Conservation (phyloP, 2,797 vertebrate species). For the Rhodeus uyekii region DNA sequence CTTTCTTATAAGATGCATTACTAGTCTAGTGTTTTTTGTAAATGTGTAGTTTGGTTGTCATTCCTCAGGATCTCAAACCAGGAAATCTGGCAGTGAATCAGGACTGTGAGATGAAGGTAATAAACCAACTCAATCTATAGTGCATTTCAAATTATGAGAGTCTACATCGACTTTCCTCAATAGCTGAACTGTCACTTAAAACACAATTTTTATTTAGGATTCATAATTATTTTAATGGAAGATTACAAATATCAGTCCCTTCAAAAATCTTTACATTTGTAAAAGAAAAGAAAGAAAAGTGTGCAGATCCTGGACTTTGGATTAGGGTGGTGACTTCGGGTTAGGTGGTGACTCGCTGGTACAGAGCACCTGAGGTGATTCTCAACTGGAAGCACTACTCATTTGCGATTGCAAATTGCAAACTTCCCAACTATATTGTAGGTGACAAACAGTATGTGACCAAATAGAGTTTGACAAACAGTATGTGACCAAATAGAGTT, state of each 20-base stretch:
- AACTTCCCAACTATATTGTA: too few relatives aligned
- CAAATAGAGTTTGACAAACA: too few relatives aligned
- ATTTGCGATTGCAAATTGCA: too few relatives aligned
- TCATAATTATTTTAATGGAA: background rate
- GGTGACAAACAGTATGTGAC: too few relatives aligned
- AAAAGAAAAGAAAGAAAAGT: background rate
- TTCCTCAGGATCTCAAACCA: constrained; percentile 91
- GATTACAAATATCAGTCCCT: background rate
- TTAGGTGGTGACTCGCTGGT: constrained; percentile 98
- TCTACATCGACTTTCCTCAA: background rate
- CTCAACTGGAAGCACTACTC: constrained; percentile 99
- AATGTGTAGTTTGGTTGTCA: background rate
- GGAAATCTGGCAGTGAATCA: constrained; percentile 94
- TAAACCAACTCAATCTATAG: background rate
- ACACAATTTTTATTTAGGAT: background rate
- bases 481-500: too few relatives aligned
- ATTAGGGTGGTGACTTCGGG: too few relatives aligned
- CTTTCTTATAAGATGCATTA: background rate
- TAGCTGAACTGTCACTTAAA: background rate
- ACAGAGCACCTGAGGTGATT: constrained; percentile 96
- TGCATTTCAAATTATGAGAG: background rate
- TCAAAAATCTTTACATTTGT: background rate
- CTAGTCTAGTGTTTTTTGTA: background rate
- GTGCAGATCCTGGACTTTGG: constrained; percentile 94
- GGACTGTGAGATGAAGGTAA: constrained; percentile 97